Evolutionary conservation across 2,888 invertebrate genomes (phyloP), one percentile per base, ranked within the genome.

Genomic region (Quadroppia sp.): DNA sequence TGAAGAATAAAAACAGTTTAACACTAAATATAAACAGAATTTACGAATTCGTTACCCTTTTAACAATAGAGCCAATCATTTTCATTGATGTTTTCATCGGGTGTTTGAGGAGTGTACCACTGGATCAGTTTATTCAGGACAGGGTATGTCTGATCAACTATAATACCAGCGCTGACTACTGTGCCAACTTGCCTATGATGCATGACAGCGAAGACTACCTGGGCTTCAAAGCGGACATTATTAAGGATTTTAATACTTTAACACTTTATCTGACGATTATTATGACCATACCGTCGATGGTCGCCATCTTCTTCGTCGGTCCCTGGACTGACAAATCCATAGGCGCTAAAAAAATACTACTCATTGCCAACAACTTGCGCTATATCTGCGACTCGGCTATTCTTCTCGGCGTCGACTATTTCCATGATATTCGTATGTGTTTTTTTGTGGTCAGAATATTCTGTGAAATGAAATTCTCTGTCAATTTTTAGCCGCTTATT

Each of bases 81-180:
- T n/a, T n/a, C n/a, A n/a, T n/a, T n/a, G n/a, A n/a, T n/a, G n/a
- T n/a, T n/a, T n/a, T n/a, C n/a, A n/a, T n/a, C n/a, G n/a, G n/a
- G n/a, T n/a, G n/a, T n/a, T n/a, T n/a, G n/a, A n/a, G n/a, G n/a
- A n/a, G n/a, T n/a, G 20, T 59, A n/a, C 72, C 72, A 20, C 2
- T 15, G 23, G 56, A 59, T 25, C 72, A 72, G 32, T 59, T 72
- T 15, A 67, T 59, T 56, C 61, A 72, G 28, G 72, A 72, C 28
- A 72, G 67, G 36, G 25, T 69, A 11, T 72, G 72, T 61, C 20
- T 69, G 17, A 9, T 25, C 1, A n/a, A 28, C 4, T 72, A 72
- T 56, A 36, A 36, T 36, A 28, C 20, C 3, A 28, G 11, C 7
- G 32, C 13, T 6, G 23, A 23, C 11, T 72, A 72, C 23, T 72